Evolutionary conservation across 2,113 vertebrate species (phyloP).

Genomic region (Microcebus tavaratra): DNA sequence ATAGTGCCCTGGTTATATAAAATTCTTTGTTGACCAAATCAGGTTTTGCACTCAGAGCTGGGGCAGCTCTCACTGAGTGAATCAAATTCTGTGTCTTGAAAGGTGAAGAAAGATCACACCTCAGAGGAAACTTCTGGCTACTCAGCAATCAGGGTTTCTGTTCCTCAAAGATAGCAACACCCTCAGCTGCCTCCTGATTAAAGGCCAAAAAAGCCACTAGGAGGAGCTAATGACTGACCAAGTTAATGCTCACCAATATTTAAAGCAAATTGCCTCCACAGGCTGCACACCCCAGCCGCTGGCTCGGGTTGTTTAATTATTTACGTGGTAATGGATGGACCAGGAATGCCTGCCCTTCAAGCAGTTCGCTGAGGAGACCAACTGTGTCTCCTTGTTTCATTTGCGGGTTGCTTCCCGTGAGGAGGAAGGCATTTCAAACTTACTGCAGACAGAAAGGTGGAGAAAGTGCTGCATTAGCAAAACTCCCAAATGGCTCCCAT

Average conservation of each 20-base stretch:
- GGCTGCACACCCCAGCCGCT: background rate
- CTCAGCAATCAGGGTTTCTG: background rate
- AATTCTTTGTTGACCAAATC: background rate
- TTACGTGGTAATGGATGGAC: conserved; percentile 74
- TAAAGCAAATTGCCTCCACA: conserved; percentile 48
- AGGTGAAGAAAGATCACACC: background rate
- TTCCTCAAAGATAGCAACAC: background rate
- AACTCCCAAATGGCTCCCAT: background rate
- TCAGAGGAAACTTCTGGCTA: background rate
- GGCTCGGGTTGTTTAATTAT: conserved; percentile 70
- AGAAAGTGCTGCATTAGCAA: conserved; percentile 53
- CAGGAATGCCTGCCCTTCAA: conserved; percentile 66
- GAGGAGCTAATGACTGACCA: conserved; percentile 76
- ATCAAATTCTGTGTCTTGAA: background rate
- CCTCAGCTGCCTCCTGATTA: background rate
- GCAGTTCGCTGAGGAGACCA: conserved; percentile 37
- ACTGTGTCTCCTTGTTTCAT: conserved; percentile 12
- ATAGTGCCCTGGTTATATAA: background rate
- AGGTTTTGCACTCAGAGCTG: background rate
- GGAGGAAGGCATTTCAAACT: conserved; percentile 30
- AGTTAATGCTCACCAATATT: background rate
- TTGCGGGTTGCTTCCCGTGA: background rate
- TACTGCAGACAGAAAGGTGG: background rate
- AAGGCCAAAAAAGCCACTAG: conserved; percentile 65
- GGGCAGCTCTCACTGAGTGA: background rate